Evolutionary conservation across 2,113 vertebrate species (phyloP).

Genomic region (Capreolus pygargus): DNA sequence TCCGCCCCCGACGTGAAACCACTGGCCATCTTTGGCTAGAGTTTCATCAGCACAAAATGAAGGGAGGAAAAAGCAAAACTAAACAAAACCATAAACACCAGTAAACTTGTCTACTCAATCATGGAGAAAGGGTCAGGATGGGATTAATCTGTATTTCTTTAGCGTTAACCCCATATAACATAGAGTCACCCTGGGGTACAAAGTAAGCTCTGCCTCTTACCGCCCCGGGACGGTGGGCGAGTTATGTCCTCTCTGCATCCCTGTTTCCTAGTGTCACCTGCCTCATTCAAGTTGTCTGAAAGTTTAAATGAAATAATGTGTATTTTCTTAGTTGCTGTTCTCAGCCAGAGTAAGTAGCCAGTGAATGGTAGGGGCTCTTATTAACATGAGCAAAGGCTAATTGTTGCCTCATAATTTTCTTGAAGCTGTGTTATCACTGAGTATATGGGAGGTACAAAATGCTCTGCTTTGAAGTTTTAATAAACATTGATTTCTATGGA

Average conservation of each 20-base stretch:
- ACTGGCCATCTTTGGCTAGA: background rate
- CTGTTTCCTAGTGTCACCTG: background rate
- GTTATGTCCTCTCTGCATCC: background rate
- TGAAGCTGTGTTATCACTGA: background rate
- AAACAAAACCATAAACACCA: background rate
- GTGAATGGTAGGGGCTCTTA: background rate
- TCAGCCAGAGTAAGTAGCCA: background rate
- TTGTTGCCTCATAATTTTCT: background rate
- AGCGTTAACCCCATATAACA: background rate
- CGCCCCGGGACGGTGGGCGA: background rate
- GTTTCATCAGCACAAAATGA: background rate
- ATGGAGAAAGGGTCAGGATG: background rate
- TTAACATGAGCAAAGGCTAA: background rate
- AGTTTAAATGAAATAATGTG: background rate
- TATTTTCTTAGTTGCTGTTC: background rate
- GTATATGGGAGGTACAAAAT: background rate
- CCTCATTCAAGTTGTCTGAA: background rate
- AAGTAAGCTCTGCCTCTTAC: background rate
- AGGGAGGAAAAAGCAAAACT: background rate
- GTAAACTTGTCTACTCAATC: background rate
- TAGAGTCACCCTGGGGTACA: background rate
- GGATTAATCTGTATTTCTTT: background rate
- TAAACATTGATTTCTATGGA: background rate
- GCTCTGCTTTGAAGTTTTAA: background rate
- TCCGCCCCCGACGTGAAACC: background rate